Percentiles rank a stretch among this genome's conserved stretches.
Conservation (phyloP, 2,797 vertebrate genomes). For the Fundulus diaphanus region DNA sequence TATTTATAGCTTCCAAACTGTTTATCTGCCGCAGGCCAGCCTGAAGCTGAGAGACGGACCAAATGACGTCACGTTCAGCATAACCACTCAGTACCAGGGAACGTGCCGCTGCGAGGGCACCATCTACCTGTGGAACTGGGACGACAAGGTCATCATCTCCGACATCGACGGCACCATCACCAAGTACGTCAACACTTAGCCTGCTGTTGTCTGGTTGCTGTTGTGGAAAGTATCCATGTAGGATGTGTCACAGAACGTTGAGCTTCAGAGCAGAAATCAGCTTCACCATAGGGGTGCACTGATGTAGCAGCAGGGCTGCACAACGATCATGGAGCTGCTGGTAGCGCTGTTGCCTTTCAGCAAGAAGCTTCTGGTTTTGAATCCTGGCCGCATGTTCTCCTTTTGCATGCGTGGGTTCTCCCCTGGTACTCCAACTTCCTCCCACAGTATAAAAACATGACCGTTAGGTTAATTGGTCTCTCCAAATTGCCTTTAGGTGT, state of each 20-base stretch:
- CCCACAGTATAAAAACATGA: too few species aligned
- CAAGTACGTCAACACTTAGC: constrained; percentile 79
- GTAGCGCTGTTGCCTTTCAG: too few species aligned
- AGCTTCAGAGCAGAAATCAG: too few species aligned
- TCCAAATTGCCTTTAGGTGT: too few species aligned
- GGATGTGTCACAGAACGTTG: neutral
- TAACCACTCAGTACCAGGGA: constrained; percentile 98
- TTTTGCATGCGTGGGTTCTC: too few species aligned
- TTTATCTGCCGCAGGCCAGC: constrained; percentile 81
- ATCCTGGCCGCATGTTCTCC: too few species aligned
- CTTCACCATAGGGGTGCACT: too few species aligned
- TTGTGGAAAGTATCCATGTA: neutral
- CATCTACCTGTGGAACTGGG: constrained; percentile 98
- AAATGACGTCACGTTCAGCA: constrained; percentile 94
- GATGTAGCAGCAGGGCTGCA: too few species aligned
- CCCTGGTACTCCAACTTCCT: too few species aligned
- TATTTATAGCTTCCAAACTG: neutral
- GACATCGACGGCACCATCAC: constrained; percentile 99
- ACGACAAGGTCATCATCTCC: constrained; percentile 94
- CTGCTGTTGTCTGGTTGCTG: neutral
- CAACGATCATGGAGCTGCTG: too few species aligned
- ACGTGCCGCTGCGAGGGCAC: constrained; percentile 96
- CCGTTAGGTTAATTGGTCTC: too few species aligned
- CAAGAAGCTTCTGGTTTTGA: too few species aligned
- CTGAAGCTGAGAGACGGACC: constrained; percentile 92